Evolutionary conservation across 2,797 vertebrate genomes (phyloP).

Genomic region (Rallus crepitans): DNA sequence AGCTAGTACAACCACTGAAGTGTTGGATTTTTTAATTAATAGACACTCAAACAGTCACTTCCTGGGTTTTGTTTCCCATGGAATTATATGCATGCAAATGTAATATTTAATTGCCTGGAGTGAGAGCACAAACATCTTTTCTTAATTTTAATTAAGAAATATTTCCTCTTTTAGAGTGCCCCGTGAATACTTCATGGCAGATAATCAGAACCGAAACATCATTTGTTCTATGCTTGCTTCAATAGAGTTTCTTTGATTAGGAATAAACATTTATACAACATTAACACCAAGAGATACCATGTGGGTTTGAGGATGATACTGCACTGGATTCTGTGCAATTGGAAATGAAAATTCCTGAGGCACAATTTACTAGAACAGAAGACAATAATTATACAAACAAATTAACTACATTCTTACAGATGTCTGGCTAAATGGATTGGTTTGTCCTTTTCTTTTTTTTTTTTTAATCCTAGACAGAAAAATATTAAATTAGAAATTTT

Average conservation of each 20-base stretch:
- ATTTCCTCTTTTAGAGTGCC: slow-evolving; percentile 34
- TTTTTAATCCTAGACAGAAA: not conserved
- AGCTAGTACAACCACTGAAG: slow-evolving; percentile 23
- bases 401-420: not conserved
- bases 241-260: not conserved
- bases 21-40: slow-evolving; percentile 47
- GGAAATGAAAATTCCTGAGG: not conserved
- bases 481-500: not conserved
- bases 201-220: slow-evolving; percentile 27
- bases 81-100: slow-evolving; percentile 48
- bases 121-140: slow-evolving; percentile 4
- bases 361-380: not conserved
- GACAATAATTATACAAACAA: not conserved
- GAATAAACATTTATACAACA: not conserved
- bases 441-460: not conserved
- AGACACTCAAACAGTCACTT: slow-evolving; percentile 29
- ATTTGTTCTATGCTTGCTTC: slow-evolving; percentile 16
- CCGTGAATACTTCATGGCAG: not conserved
- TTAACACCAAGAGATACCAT: not conserved
- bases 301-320: not conserved
- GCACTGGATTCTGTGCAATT: not conserved
- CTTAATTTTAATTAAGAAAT: slow-evolving; percentile 58
- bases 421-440: not conserved
- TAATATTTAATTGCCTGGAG: slow-evolving; percentile 51
- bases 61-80: slow-evolving; percentile 40